These are phyloP conservation scores for Tetragnatha versicolor DNA, from an alignment of 1,140 invertebrate genomes.

Conservation along the genomic window DNA sequence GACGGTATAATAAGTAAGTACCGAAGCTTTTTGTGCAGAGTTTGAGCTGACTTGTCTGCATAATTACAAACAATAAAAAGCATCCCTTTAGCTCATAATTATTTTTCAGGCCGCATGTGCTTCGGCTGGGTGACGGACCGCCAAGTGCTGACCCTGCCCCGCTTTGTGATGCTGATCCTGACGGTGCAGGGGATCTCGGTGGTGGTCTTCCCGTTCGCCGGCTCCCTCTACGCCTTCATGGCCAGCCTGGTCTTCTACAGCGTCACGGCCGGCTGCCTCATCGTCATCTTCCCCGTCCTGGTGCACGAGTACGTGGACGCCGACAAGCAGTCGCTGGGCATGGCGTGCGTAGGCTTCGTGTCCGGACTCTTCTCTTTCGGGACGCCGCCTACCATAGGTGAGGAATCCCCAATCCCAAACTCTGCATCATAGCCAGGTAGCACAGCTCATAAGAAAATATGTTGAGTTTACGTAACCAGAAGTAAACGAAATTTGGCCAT, in stretches of 20 bases:
- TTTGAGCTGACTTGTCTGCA: no score
- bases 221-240: background rate
- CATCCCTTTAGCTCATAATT: no score
- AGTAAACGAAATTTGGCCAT: no score
- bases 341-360: slow-evolving; percentile 36
- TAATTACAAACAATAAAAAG: no score
- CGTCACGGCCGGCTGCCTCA: background rate
- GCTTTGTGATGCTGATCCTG: slow-evolving; percentile 25
- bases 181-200: slow-evolving; percentile 25
- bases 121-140: slow-evolving; percentile 50
- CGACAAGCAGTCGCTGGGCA: slow-evolving; percentile 21
- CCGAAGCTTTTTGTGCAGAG: no score
- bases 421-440: no score
- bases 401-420: background rate
- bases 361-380: slow-evolving; percentile 47
- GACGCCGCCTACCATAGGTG: slow-evolving; percentile 54
- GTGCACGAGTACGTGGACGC: slow-evolving; percentile 55
- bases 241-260: slow-evolving; percentile 16
- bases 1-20: no score
- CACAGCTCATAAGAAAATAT: no score
- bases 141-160: slow-evolving; percentile 7
- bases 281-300: slow-evolving; percentile 56
- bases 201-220: slow-evolving; percentile 15
- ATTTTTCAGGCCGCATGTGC: slow-evolving; percentile 24
- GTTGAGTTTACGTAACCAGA: no score